Conservation (phyloP, 1,140 invertebrate species). For the Pentalonia nigronervosa region DNA sequence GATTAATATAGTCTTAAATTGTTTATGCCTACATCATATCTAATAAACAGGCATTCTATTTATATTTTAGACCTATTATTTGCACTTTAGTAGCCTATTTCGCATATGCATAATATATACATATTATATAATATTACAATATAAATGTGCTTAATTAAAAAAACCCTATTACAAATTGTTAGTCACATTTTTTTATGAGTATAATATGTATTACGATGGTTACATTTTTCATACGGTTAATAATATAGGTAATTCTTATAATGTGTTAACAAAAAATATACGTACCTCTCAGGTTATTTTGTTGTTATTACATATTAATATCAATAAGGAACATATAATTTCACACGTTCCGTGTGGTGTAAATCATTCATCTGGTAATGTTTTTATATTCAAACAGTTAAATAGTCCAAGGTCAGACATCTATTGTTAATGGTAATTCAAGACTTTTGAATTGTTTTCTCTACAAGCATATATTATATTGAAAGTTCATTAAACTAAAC, state of each 20-base stretch:
- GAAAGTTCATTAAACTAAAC: conserved; percentile 45
- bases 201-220: no score
- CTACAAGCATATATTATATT: background rate
- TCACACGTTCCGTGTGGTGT: background rate
- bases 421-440: conserved; percentile 32
- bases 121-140: background rate
- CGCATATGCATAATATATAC: background rate
- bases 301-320: background rate
- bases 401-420: conserved; percentile 34
- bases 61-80: background rate
- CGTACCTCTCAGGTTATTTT: background rate
- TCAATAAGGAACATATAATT: background rate
- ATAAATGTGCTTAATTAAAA: background rate
- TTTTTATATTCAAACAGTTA: conserved; percentile 27
- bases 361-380: conserved; percentile 16
- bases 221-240: no score
- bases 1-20: background rate
- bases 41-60: background rate
- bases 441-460: conserved; percentile 45
- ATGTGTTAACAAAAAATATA: background rate
- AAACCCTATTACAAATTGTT: background rate
- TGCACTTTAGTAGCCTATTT: background rate
- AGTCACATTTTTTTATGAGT: background rate
- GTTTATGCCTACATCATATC: background rate
- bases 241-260: no score